These are phyloP conservation scores for Pithecia hirsuta DNA, from an alignment of 2,797 vertebrate species.

Conservation along the genomic window DNA sequence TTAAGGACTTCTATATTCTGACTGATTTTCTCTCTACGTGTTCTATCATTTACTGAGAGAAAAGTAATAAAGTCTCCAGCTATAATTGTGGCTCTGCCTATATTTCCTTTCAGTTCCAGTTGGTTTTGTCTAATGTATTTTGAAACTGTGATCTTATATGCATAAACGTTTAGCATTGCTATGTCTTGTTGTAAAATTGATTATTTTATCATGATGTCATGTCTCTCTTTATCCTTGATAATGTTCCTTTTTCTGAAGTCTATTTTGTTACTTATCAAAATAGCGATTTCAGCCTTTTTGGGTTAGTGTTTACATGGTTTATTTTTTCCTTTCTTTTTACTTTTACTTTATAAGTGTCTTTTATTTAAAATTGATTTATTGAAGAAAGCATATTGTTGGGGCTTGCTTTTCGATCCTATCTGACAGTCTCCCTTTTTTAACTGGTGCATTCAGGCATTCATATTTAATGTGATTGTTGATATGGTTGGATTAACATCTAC, in stretches of 20 bases:
- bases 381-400: not conserved
- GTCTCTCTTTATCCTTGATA: conserved; percentile 5
- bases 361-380: conserved; percentile 27
- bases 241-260: not conserved
- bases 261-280: conserved; percentile 4
- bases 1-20: not conserved
- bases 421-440: not conserved
- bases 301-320: not conserved
- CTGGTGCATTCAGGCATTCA: not conserved
- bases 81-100: not conserved
- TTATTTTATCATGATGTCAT: not conserved
- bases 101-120: not conserved
- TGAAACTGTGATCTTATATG: not conserved
- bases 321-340: not conserved
- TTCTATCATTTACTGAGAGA: not conserved
- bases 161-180: not conserved
- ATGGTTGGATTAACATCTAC: conserved; percentile 19
- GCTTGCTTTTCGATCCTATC: not conserved
- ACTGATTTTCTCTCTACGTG: not conserved
- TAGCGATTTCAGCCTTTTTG: not conserved
- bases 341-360: conserved; percentile 20
- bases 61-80: not conserved
- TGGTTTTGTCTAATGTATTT: not conserved
- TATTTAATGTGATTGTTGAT: conserved; percentile 54
- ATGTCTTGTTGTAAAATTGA: not conserved